Conservation (phyloP, 2,888 invertebrate species). For the Scaptomyza flava region DNA sequence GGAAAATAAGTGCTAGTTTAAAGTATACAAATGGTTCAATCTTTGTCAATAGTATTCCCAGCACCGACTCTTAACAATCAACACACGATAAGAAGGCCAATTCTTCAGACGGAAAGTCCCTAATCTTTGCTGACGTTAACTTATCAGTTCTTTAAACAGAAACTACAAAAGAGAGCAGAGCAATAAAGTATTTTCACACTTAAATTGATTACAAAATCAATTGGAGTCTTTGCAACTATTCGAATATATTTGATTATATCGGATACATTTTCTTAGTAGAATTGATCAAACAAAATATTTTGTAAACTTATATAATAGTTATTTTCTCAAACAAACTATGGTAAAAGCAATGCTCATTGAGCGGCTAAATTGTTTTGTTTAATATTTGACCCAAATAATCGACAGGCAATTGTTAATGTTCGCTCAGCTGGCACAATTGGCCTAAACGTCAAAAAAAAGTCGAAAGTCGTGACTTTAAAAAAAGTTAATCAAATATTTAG, state of each 20-base stretch:
- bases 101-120: slow-evolving; percentile 12
- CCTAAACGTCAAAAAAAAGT: neutral
- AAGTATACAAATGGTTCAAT: too few species aligned
- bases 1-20: neutral
- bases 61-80: too few species aligned
- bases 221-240: neutral
- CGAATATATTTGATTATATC: slow-evolving; percentile 5
- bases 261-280: slow-evolving; percentile 1
- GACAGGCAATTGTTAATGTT: slow-evolving; percentile 22
- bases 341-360: slow-evolving; percentile 36
- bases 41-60: too few species aligned
- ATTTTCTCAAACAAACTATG: slow-evolving; percentile 1
- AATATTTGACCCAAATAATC: slow-evolving; percentile 49
- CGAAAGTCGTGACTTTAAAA: slow-evolving; percentile 3
- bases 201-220: slow-evolving; percentile 55
- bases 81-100: too few species aligned
- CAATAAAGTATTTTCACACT: slow-evolving; percentile 17
- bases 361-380: slow-evolving; percentile 37
- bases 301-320: slow-evolving; percentile 18
- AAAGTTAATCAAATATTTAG: neutral
- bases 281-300: too few species aligned
- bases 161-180: slow-evolving; percentile 29
- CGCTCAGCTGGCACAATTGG: slow-evolving; percentile 20
- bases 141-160: slow-evolving; percentile 37
- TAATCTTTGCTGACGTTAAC: slow-evolving; percentile 46